A percentile compares a stretch with the other conserved stretches of the same genome.
Evolutionary conservation across 2,797 vertebrate genomes (phyloP).

Genomic region (Danio jaintianensis): DNA sequence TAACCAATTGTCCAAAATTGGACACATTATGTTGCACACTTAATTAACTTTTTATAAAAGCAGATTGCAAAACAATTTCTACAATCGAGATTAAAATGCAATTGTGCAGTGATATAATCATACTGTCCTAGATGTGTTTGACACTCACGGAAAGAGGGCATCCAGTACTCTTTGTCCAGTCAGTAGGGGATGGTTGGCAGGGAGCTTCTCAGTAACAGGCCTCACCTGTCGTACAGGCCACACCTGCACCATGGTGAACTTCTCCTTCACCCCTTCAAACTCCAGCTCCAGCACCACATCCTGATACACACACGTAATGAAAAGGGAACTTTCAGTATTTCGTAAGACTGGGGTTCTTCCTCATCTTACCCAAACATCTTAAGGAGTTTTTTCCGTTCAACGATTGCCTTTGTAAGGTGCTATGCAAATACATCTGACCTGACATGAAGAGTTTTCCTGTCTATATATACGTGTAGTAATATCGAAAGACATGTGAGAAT

Average conservation of each 20-base stretch:
- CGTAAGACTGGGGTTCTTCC: not conserved
- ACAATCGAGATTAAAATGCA: too few species aligned
- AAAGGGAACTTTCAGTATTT: not conserved
- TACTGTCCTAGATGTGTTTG: slow-evolving; percentile 69
- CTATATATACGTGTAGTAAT: not conserved
- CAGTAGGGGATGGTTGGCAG: slow-evolving; percentile 89
- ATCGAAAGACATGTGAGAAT: slow-evolving; percentile 13
- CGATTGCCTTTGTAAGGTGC: not conserved
- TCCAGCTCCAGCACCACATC: slow-evolving; percentile 95
- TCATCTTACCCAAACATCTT: slow-evolving; percentile 10
- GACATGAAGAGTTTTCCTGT: not conserved
- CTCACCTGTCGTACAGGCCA: slow-evolving; percentile 95
- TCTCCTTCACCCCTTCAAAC: slow-evolving; percentile 93
- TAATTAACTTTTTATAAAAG: too few species aligned
- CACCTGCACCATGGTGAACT: slow-evolving; percentile 94
- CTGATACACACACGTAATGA: slow-evolving; percentile 67
- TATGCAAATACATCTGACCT: not conserved
- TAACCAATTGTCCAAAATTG: too few species aligned
- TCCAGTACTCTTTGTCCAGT: slow-evolving; percentile 87
- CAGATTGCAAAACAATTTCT: too few species aligned
- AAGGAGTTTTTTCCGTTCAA: not conserved
- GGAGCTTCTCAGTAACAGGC: slow-evolving; percentile 94
- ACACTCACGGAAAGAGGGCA: slow-evolving; percentile 91
- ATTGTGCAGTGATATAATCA: too few species aligned
- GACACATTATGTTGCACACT: too few species aligned